Evolutionary conservation across 1,140 invertebrate genomes (phyloP), one percentile per base, ranked within the genome.

Genomic region (Hestina assimilis): DNA sequence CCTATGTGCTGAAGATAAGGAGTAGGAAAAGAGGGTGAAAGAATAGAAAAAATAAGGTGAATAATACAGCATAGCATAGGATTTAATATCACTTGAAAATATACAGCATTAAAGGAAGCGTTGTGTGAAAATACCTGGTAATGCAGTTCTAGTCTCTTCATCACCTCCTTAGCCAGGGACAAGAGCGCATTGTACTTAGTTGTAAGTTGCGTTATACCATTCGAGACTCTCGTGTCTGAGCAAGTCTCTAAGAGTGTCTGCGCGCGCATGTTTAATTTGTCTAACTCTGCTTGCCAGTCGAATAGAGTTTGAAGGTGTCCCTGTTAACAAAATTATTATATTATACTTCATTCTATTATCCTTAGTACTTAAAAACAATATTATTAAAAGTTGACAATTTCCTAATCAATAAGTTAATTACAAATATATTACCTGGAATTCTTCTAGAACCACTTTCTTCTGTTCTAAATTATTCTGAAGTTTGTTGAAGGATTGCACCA

Each of bases 131-230:
- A 4, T 87, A 92, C 92, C 86, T 97, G 96, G 84, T 96, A 97
- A 78, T 97, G 95, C 29, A 97, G 89, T 84, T 98, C 96, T 17
- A 98, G 88, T 23, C 95, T 90, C 68, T 96, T 91, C 95, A 98
- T 97, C 8, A 97, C 94, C 89, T 97, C 97, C 89, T 98, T 99
- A 7, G 96, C 95, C 11, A 97, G 76, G 0, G 96, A 96, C 14
- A 98, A 81, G n/a, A 98, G 87, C 0, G 96, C 94, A 79, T 98
- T 98, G 69, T 98, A 98, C 80, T 97, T 97, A 0, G 96, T 97
- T 0, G 97, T 96, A 9, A 99, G 87, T 79, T 98, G 96, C 23
- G 97, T 98, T 23, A 99, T 94, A 6, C 95, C 95, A 88, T 98
- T 98, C 7, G 96, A 97, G 26, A 99, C 94, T 62, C 96, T 91